phyloP scores from a whole-genome alignment of 2,113 vertebrate species.

The Porphyrio hochstetteri region DNA sequence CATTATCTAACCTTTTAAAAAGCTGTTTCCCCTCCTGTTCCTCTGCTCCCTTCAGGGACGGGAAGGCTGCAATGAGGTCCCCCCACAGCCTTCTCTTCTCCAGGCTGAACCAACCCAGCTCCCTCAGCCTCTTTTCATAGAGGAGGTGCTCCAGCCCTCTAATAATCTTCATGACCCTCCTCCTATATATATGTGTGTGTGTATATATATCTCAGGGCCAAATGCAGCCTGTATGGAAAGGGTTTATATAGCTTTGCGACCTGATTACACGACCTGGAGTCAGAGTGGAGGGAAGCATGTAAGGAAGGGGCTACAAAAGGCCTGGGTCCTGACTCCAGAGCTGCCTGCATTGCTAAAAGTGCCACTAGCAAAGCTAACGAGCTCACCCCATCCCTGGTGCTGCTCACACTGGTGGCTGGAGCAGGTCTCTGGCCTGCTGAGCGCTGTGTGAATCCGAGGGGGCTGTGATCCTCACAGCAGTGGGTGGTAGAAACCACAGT shows the following conservation, averaged over 20 bases:
- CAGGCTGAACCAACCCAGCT: too few relatives aligned
- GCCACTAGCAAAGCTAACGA: neutral
- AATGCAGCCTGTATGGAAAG: neutral
- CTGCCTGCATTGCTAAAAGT: neutral
- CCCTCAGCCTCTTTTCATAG: too few relatives aligned
- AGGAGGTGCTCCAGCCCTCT: too few relatives aligned
- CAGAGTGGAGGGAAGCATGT: fast-evolving
- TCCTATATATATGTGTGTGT: too few relatives aligned
- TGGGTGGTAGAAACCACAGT: slow-evolving; percentile 13
- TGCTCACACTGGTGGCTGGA: neutral
- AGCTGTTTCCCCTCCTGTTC: too few relatives aligned
- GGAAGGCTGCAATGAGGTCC: too few relatives aligned
- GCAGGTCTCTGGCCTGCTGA: neutral
- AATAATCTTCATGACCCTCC: too few relatives aligned
- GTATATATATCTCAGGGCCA: neutral
- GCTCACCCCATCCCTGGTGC: neutral
- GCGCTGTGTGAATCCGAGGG: neutral
- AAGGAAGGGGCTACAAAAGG: fast-evolving
- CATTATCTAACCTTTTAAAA: too few relatives aligned
- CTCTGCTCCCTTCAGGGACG: too few relatives aligned
- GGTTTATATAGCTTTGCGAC: neutral
- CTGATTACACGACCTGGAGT: too few relatives aligned
- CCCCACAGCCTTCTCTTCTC: too few relatives aligned
- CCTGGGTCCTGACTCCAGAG: neutral
- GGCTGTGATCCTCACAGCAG: slow-evolving; percentile 20